Evolutionary conservation across 2,113 vertebrate genomes (phyloP), one percentile per base, ranked within the genome.

Genomic region (Leptobrachium leishanense): DNA sequence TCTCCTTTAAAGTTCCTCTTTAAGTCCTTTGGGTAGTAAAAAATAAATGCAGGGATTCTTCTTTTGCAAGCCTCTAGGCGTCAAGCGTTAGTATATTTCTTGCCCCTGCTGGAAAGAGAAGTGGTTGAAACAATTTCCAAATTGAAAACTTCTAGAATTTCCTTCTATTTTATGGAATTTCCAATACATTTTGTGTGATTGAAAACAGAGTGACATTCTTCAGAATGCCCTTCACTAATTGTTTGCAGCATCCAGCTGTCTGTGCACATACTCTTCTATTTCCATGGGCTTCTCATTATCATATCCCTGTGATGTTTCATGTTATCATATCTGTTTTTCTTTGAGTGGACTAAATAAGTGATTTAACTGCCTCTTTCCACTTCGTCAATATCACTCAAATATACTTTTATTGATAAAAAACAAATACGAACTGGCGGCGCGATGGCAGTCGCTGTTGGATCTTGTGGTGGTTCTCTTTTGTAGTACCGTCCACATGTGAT

Each of bases 191-290:
- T 81, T 68, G 70, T 43, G 15, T 74, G 53, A 81, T 81, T 81
- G 78, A 54, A 81, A 81, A 68, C 78, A 81, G 78, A 74, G 57
- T 74, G 66, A 43, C 71, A 74, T 81, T 81, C 78, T 81, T 81
- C 69, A 59, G 78, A 74, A 68, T 68, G 53, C 42, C 78, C 72
- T 68, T 62, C 67, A 53, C 54, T 81, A 81, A 81, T 81, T 81
- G 74, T 43, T 81, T 74, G 78, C 78, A 81, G 78, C 78, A 81
- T 81, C 72, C 72, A 68, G 68, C 71, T 74, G 71, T 81, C 78
- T 74, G 71, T 74, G 64, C 31, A 67, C 44, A 65, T 54, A 43
- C 68, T 81, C 70, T 57, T 55, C 70, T 69, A 79, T 73, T 79
- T 72, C 74, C 77, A 81, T 74, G 78, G 78, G 67, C 40, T 50